Conservation (phyloP, 2,113 vertebrate genomes). For the Chiloscyllium plagiosum region DNA sequence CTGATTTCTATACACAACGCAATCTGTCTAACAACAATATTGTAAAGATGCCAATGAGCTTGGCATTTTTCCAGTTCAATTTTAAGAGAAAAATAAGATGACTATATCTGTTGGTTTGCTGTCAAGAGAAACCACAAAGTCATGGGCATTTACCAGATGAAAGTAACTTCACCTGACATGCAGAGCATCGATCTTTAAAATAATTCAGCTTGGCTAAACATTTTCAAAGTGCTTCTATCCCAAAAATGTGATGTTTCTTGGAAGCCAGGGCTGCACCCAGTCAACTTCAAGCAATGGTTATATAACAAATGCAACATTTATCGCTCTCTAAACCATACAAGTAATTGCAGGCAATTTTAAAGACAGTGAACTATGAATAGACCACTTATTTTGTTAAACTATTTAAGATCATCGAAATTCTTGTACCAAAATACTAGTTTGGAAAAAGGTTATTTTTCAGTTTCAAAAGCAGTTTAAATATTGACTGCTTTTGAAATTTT, state of each 20-base stretch:
- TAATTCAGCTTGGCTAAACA: background rate
- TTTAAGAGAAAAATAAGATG: background rate
- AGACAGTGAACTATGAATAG: background rate
- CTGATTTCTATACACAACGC: background rate
- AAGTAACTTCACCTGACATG: background rate
- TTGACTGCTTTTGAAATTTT: background rate
- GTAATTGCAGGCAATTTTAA: background rate
- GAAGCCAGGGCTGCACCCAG: background rate
- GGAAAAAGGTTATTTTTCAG: background rate
- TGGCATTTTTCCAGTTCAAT: background rate
- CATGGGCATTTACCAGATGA: background rate
- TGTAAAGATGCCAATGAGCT: background rate
- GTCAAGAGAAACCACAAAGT: background rate
- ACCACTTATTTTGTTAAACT: background rate
- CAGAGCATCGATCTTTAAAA: background rate
- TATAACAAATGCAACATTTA: background rate
- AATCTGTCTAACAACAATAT: background rate
- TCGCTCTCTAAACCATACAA: background rate
- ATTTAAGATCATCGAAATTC: background rate
- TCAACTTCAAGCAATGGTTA: background rate
- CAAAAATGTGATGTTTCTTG: background rate
- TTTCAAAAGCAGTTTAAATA: background rate
- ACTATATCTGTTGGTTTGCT: background rate
- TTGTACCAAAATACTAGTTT: background rate
- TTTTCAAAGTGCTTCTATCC: background rate